Conservation (phyloP, 2,113 vertebrate species). For the Blennius ocellaris region DNA sequence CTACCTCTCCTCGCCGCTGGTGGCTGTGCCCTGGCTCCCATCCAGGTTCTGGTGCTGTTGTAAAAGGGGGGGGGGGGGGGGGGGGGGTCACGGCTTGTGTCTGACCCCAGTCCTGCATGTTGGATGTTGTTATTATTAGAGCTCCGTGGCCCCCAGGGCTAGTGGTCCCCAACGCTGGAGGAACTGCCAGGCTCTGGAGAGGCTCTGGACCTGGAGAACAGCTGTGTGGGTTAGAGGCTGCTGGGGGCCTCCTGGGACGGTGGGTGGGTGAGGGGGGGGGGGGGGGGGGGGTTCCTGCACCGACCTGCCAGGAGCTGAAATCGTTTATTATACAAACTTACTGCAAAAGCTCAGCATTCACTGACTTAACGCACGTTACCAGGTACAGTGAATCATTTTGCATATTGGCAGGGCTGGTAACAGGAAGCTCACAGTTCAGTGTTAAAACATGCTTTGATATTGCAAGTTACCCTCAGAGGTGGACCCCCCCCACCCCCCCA, state of each 20-base stretch:
- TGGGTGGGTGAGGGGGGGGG: constrained; percentile 23
- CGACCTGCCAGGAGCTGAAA: constrained; percentile 56
- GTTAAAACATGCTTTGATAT: no score
- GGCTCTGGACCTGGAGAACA: constrained; percentile 82
- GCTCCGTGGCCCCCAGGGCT: constrained; percentile 86
- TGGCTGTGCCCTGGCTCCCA: constrained; percentile 80
- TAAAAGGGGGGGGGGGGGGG: no score
- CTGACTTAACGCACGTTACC: no score
- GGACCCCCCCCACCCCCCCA: no score
- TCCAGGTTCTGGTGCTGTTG: constrained; percentile 87
- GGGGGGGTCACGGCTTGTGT: constrained; percentile 87
- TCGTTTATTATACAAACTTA: constrained; percentile 25
- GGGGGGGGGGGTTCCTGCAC: constrained; percentile 46
- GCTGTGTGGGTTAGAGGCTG: constrained; percentile 82
- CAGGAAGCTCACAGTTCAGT: no score
- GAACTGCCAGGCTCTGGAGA: constrained; percentile 77
- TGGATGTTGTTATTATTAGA: constrained; percentile 97
- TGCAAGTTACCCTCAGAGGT: no score
- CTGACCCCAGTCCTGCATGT: constrained; percentile 88
- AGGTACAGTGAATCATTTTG: no score
- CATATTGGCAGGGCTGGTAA: no score
- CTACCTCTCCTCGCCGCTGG: constrained; percentile 52
- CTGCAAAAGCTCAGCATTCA: constrained; percentile 1
- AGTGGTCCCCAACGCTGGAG: constrained; percentile 82
- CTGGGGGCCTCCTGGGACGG: constrained; percentile 36